phyloP scores from a whole-genome alignment of 2,888 invertebrate species.

The Noctua comes region DNA sequence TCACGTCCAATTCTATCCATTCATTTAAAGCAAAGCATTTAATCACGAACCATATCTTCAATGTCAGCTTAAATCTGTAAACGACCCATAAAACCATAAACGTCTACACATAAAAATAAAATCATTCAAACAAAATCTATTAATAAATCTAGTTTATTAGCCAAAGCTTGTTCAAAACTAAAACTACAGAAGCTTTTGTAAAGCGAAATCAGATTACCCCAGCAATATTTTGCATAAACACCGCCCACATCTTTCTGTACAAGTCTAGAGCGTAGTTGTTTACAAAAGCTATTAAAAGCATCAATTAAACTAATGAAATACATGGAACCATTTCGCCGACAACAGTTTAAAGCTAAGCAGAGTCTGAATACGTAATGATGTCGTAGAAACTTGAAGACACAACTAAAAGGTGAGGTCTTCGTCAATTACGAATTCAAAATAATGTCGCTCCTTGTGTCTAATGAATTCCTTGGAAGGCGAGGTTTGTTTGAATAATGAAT shows the following conservation, averaged over 20 bases:
- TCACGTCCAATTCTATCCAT: neutral
- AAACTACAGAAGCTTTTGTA: constrained; percentile 6
- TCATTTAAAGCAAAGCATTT: neutral
- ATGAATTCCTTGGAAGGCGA: constrained; percentile 38
- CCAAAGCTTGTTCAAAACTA: constrained; percentile 17
- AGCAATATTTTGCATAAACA: constrained; percentile 41
- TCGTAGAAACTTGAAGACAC: constrained; percentile 52
- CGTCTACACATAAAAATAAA: constrained; percentile 20
- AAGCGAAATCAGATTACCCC: constrained; percentile 35
- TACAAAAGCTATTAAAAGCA: constrained; percentile 51
- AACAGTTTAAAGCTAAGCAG: constrained; percentile 58
- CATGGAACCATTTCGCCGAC: constrained; percentile 52
- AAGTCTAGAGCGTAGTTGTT: constrained; percentile 38
- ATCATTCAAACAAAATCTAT: constrained; percentile 31
- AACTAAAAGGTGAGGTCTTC: constrained; percentile 52
- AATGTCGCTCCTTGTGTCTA: constrained; percentile 38
- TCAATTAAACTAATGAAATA: constrained; percentile 60
- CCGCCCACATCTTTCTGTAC: constrained; percentile 32
- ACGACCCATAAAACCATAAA: constrained; percentile 39
- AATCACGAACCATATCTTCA: constrained; percentile 26
- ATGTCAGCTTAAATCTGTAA: constrained; percentile 25
- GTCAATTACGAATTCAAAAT: constrained; percentile 58
- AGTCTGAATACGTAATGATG: constrained; percentile 63
- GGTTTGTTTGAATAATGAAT: constrained; percentile 36
- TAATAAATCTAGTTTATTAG: constrained; percentile 43